These are phyloP conservation scores for Leuctra nigra DNA, from an alignment of 2,888 invertebrate genomes.

Conservation along the genomic window DNA sequence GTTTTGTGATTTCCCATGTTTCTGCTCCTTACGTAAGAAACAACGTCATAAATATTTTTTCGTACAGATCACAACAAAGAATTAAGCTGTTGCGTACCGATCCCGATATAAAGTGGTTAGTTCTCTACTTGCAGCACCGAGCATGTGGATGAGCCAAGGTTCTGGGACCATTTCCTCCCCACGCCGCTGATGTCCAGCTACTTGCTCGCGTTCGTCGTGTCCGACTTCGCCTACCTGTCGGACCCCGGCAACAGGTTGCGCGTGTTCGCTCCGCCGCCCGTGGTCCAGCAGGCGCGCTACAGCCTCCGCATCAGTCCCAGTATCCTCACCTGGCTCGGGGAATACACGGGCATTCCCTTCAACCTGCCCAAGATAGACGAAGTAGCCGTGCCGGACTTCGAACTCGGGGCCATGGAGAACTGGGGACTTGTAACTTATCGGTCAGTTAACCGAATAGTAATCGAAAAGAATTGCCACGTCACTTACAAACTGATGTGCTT, in stretches of 20 bases:
- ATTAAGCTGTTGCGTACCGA: too few relatives aligned
- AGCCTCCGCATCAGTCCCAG: conserved; percentile 43
- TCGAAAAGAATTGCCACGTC: too few relatives aligned
- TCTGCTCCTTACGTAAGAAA: too few relatives aligned
- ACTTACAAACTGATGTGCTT: too few relatives aligned
- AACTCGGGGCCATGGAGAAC: conserved; percentile 58
- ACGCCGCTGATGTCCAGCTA: conserved; percentile 16
- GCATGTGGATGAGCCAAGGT: background rate
- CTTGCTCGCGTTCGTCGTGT: conserved; percentile 23
- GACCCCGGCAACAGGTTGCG: conserved; percentile 3
- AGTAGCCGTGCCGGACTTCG: conserved; percentile 35
- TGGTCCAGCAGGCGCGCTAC: conserved; percentile 37
- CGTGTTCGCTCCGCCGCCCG: conserved; percentile 5
- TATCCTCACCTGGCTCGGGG: conserved; percentile 30
- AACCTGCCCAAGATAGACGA: conserved; percentile 43
- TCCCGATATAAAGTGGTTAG: background rate
- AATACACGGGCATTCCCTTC: conserved; percentile 42
- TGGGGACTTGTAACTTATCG: conserved; percentile 60
- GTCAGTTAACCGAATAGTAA: too few relatives aligned
- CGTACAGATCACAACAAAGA: background rate
- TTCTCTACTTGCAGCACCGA: conserved; percentile 6
- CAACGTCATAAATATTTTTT: background rate
- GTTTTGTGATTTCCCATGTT: too few relatives aligned
- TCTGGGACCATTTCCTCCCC: conserved; percentile 5
- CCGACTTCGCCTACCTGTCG: conserved; percentile 19